Conservation (phyloP, 2,888 invertebrate species). For the Phorcus lineatus region DNA sequence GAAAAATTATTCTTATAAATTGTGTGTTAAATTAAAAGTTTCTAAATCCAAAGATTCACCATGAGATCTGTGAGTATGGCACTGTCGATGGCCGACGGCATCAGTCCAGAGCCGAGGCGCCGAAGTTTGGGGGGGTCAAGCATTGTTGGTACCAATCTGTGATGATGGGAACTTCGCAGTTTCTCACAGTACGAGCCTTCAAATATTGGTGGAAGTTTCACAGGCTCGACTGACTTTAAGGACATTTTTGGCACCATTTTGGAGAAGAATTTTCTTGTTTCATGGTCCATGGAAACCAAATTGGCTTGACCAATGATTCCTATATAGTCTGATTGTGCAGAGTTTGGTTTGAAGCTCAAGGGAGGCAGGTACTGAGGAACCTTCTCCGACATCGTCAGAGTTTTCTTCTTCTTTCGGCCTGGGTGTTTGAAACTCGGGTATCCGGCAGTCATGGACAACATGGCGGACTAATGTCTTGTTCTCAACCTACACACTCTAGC, state of each 20-base stretch:
- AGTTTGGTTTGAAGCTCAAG: background rate
- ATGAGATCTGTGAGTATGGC: conserved; percentile 55
- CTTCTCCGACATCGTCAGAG: background rate
- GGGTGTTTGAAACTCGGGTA: background rate
- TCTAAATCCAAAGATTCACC: conserved; percentile 34
- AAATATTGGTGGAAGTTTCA: background rate
- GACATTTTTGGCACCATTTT: background rate
- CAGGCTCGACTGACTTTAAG: background rate
- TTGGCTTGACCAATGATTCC: background rate
- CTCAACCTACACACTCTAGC: too few relatives aligned
- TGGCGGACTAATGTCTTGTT: background rate
- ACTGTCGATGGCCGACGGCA: conserved; percentile 57
- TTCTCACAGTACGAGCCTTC: conserved; percentile 33
- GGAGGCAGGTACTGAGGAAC: conserved; percentile 3
- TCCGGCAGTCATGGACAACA: background rate
- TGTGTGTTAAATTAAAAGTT: background rate
- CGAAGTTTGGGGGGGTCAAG: conserved; percentile 47
- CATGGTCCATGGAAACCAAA: background rate
- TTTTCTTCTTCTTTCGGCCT: background rate
- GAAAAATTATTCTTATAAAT: background rate
- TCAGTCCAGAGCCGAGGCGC: conserved; percentile 62
- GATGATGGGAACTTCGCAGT: conserved; percentile 44
- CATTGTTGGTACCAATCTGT: conserved; percentile 40
- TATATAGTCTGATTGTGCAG: background rate
- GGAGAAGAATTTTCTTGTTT: too few relatives aligned